These are phyloP conservation scores for Zootoca vivipara DNA, from an alignment of 2,113 vertebrate species.

Conservation along the genomic window DNA sequence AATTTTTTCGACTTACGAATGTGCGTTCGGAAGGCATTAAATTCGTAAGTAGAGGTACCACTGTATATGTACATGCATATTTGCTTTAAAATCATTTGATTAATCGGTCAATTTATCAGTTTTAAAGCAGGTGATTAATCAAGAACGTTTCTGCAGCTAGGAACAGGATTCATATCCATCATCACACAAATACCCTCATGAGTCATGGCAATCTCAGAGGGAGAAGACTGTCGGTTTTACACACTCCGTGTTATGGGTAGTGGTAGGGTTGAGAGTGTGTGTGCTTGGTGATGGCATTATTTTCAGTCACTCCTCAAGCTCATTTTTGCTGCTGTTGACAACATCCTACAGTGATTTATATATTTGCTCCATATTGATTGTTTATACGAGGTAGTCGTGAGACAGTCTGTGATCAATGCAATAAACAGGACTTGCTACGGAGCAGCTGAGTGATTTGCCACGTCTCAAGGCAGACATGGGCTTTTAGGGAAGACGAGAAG, in stretches of 20 bases:
- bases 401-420: conserved; percentile 6
- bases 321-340: background rate
- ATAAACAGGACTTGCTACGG: background rate
- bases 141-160: background rate
- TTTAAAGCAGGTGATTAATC: conserved; percentile 4
- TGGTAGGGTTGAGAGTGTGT: background rate
- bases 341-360: conserved; percentile 10
- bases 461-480: background rate
- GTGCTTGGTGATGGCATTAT: background rate
- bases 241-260: background rate
- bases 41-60: too few species aligned
- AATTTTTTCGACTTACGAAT: too few species aligned
- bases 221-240: background rate
- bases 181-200: background rate
- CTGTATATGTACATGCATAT: background rate
- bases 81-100: background rate
- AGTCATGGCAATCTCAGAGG: background rate
- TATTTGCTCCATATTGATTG: conserved; percentile 20
- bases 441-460: background rate
- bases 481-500: conserved; percentile 4
- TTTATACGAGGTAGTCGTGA: background rate
- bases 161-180: background rate
- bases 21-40: too few species aligned
- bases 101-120: background rate
- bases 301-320: background rate